These are phyloP conservation scores for Manacus vitellinus DNA, from an alignment of 2,113 vertebrate genomes.

Conservation along the genomic window DNA sequence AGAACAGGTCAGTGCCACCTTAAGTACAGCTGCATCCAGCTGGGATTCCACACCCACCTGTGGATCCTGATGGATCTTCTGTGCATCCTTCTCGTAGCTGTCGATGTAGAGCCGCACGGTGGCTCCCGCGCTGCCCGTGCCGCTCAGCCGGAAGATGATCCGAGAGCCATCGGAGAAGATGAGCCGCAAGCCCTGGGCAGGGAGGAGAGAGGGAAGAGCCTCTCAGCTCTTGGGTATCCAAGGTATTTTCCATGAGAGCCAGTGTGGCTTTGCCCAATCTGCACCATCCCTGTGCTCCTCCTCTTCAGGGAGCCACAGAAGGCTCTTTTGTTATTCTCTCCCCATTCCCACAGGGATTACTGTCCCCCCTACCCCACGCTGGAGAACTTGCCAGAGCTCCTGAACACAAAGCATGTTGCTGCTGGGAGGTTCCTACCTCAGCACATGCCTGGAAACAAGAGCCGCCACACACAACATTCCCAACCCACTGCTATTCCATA, in stretches of 20 bases:
- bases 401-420: accelerated
- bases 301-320: neutral
- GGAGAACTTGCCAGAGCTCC: neutral
- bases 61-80: slow-evolving; percentile 91
- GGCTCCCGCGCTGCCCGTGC: slow-evolving; percentile 94
- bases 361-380: no score
- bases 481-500: neutral
- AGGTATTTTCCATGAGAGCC: neutral
- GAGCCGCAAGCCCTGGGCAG: slow-evolving; percentile 87
- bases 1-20: neutral
- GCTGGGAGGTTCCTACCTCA: neutral
- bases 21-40: neutral
- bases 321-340: neutral
- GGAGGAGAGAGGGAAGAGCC: neutral
- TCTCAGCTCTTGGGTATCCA: neutral
- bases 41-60: slow-evolving; percentile 80
- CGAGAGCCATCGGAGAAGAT: slow-evolving; percentile 96
- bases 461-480: neutral
- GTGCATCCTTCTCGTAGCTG: slow-evolving; percentile 93
- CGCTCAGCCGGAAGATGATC: slow-evolving; percentile 95
- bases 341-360: accelerated
- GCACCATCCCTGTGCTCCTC: neutral
- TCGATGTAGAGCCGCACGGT: slow-evolving; percentile 96
- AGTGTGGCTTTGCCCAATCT: accelerated
- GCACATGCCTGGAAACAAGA: neutral